Base-by-base conservation (phyloP, 2,113 vertebrate species). In the Takifugu flavidus region DNA sequence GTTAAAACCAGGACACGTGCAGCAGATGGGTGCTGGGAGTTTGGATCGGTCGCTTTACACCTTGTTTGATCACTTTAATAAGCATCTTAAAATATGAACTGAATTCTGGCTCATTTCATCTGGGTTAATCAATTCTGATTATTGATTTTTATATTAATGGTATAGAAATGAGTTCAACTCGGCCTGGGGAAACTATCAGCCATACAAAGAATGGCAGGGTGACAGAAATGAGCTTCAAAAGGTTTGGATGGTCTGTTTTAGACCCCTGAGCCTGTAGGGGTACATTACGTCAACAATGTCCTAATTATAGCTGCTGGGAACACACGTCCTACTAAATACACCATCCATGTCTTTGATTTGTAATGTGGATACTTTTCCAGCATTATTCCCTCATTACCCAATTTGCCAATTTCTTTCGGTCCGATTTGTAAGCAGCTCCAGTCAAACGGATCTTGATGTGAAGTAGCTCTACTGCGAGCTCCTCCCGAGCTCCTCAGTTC, bases 141-240 rank as follows among this genome's bases (percentile, higher is more conserved):
- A 75, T 82, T 75, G 82, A 83, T 84, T 68, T 59, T 25, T 3
- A 54, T 5, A n/a, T 49, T 27, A 42, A n/a, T 10, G 54, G 53
- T 60, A 65, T 52, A 59, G 53, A 43, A 69, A 60, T 45, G 26
- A 65, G 11, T 13, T 8, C 27, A 1, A 56, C 20, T 31, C 25
- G 49, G 45, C 74, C 75, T 11, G 49, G 75, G 81, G 79, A 71
- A 61, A 73, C 59, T 28, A 76, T 74, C 60, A 49, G 51, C 62
- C 43, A 52, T 49, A 11, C 31, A 59, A 2, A 58, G 47, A 77
- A 50, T n/a, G 49, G 49, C 59, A 59, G 70, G 56, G 54, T 74
- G 49, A 67, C 49, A 78, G 61, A 47, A 59, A 7, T 64, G 26
- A 65, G 62, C 59, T 62, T 56, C 49, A 64, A 55, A 70, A 77